Conservation (phyloP, 2,113 vertebrate genomes). For the Lathamus discolor region DNA sequence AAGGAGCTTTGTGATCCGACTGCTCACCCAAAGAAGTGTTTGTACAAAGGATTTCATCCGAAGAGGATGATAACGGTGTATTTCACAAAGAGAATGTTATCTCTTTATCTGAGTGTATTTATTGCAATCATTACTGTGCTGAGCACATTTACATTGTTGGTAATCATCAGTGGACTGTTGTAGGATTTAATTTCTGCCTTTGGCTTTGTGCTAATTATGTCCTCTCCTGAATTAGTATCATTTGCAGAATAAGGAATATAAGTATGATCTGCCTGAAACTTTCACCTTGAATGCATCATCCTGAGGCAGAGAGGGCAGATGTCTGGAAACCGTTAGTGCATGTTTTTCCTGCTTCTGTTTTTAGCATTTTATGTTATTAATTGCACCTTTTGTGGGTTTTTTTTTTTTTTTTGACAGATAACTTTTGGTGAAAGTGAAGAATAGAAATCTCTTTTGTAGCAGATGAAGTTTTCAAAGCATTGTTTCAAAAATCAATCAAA, state of each 20-base stretch:
- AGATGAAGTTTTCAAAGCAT: neutral
- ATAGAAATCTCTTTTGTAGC: neutral
- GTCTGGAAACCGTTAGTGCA: neutral
- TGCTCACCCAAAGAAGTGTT: neutral
- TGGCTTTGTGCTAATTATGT: neutral
- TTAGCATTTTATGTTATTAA: neutral
- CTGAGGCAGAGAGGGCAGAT: neutral
- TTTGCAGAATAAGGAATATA: neutral
- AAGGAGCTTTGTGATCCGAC: neutral
- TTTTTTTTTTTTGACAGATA: neutral
- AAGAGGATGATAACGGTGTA: neutral
- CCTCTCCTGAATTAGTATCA: neutral
- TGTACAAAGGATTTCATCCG: neutral
- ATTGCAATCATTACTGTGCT: neutral
- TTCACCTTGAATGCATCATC: neutral
- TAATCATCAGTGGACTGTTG: neutral
- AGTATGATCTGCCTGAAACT: neutral
- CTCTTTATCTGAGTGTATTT: neutral
- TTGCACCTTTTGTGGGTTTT: neutral
- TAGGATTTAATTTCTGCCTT: neutral
- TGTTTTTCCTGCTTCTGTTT: neutral
- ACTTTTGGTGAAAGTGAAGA: neutral
- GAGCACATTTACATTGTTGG: neutral
- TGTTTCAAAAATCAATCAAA: conserved; percentile 33
- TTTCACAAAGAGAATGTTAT: neutral